Evolutionary conservation across 2,888 invertebrate species (phyloP), one percentile per base, ranked within the genome.

Genomic region (Ditula angustiorana): DNA sequence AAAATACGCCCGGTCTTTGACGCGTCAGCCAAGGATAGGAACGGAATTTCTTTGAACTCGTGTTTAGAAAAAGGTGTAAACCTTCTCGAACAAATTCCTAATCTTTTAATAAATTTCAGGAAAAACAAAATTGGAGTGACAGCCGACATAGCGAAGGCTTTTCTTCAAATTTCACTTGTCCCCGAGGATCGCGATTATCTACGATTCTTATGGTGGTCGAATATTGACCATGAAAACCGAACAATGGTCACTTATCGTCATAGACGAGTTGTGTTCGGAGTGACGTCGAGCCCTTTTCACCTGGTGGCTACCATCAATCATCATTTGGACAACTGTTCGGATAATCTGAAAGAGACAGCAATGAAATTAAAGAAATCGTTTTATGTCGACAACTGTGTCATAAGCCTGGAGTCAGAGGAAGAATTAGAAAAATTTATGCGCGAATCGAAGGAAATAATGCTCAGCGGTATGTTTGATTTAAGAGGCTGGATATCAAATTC

Each of bases 361-460:
- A 23, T 5, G 5, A 21, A 52, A 16, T 33, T 52, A 33, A 67
- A 61, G 46, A 33, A 57, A n/a, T 64, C 60, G 3, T 67, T 67
- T 47, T 69, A 71, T 19, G 67, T 69, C 0, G 68, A 69, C 47
- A 70, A 70, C 46, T 67, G 67, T 26, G 62, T 70, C 2, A 49
- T 53, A 1, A 70, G 67, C 46, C n/a, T 71, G 2, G 33, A 69
- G 1, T 57, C 46, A 2, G 60, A 53, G 24, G 37, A 56, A 16
- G 55, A 64, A 10, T 0, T 67, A 37, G 7, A 60, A 0, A 56
- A 46, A 13, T 70, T 69, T 53, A 69, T 66, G 0, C 23, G 13
- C 24, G 66, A 70, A 47, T 28, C 67, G 1, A 67, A 61, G 37
- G 10, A 46, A 13, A 10, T 70, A 41, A 69, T 69, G 67, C 8